Base-by-base conservation (phyloP, 2,797 vertebrate genomes). In the Scolopax rusticola region DNA sequence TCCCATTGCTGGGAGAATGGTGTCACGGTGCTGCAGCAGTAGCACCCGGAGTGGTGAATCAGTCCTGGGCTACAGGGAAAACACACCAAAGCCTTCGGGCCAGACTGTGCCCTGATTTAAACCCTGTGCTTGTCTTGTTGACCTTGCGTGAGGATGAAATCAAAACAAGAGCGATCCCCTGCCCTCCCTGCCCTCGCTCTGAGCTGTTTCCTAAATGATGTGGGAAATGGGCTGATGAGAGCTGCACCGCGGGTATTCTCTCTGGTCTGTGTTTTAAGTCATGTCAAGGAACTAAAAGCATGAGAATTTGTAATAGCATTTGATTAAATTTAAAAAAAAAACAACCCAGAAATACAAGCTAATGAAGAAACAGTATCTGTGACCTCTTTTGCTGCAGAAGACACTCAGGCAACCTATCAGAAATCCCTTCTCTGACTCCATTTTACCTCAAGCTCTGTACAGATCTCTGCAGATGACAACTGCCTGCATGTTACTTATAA, bases 1-100 rank as follows among this genome's bases (percentile, higher is more conserved):
- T 94, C 56, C 82, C 32, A 70, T 91, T 63, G 85, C 95, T 89
- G 57, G 50, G 84, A 89, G 86, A 92, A 90, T 6, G 11, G 80
- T 73, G 63, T 67, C 76, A 81, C 1, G 6, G 61, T 54, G 61
- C 61, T 73, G 65, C 94, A 94, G 73, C 95, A 27, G 40, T 7
- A 32, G 8, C 74, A n/a, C 57, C 16, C 69, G 73, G 28, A 79
- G 59, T 2, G 41, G 78, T 89, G 94, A 93, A 91, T 92, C 95
- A 95, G 87, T 74, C 71, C 81, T 50, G 43, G 71, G 53, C n/a
- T 64, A 74, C 74, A 47, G 10, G 18, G 89, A 75, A 75, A 76
- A 88, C 1, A 13, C 54, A 69, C 11, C 61, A 43, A 53, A 74
- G 79, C 76, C 92, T 73, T 75, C 0, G 0, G 76, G 84, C 71